phyloP scores from a whole-genome alignment of 2,113 vertebrate species.

The Anoplopoma fimbria region DNA sequence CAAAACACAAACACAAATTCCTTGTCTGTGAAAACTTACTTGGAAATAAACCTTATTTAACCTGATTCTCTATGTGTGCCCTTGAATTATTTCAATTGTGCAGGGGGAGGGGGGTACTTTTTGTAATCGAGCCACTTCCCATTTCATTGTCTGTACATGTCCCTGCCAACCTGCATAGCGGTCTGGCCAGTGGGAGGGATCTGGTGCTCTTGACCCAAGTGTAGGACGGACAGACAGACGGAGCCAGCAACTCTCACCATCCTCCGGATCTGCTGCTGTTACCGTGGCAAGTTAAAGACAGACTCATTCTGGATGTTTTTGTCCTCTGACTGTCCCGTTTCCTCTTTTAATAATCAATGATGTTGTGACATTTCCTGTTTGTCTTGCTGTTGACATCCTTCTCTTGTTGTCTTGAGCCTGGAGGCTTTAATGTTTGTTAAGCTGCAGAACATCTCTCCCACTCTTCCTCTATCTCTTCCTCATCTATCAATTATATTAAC shows the following conservation, averaged over 20 bases:
- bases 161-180: conserved; percentile 3
- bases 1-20: background rate
- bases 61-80: background rate
- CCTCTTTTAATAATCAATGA: conserved; percentile 25
- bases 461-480: conserved; percentile 5
- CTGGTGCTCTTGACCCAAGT: conserved; percentile 21
- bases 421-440: conserved; percentile 53
- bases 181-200: conserved; percentile 6
- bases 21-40: background rate
- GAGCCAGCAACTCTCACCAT: background rate
- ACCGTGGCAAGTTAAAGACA: background rate
- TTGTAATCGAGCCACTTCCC: background rate
- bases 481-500: conserved; percentile 71
- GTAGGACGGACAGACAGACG: conserved; percentile 13
- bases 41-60: background rate
- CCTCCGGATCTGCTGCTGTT: background rate
- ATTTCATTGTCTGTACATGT: conserved; percentile 10
- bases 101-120: background rate
- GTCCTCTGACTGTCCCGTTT: conserved; percentile 12
- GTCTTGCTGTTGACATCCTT: conserved; percentile 47
- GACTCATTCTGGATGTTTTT: background rate
- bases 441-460: conserved; percentile 37
- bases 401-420: conserved; percentile 31
- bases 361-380: conserved; percentile 28
- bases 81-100: background rate